Percentiles rank a stretch among this genome's conserved stretches.
Evolutionary conservation across 2,113 vertebrate genomes (phyloP).

Genomic region (Eira barbara): DNA sequence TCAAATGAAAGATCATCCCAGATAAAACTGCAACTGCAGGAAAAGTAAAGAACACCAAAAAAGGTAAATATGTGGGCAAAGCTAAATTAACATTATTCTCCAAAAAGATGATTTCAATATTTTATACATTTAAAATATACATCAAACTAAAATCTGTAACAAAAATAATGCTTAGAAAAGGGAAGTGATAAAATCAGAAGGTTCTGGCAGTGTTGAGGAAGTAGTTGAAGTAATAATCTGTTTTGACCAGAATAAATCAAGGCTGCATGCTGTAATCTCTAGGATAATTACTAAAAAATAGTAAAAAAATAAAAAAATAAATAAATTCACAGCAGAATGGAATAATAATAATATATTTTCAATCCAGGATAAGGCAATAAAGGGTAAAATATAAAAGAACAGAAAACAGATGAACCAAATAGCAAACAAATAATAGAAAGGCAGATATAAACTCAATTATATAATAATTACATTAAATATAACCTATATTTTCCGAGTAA

Average conservation of each 20-base stretch:
- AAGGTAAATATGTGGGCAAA: background rate
- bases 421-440: background rate
- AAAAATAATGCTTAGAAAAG: background rate
- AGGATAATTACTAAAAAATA: background rate
- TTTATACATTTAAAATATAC: background rate
- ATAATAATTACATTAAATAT: background rate
- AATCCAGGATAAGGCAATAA: background rate
- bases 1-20: background rate
- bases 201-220: background rate
- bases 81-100: slow-evolving; percentile 2
- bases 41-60: background rate
- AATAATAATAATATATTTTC: background rate
- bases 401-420: background rate
- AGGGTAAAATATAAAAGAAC: background rate
- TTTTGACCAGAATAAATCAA: background rate
- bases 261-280: background rate
- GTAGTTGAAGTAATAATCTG: background rate
- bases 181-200: background rate
- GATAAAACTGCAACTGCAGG: background rate
- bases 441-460: background rate
- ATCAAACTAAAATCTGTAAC: slow-evolving; percentile 16
- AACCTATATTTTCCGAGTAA: background rate
- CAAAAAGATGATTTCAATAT: background rate
- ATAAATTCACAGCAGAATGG: background rate
- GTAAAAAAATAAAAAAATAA: background rate